Percentiles rank a stretch among this genome's conserved stretches.
These are phyloP conservation scores for Etia nguti DNA, from an alignment of 2,113 vertebrate genomes.

Conservation along the genomic window DNA sequence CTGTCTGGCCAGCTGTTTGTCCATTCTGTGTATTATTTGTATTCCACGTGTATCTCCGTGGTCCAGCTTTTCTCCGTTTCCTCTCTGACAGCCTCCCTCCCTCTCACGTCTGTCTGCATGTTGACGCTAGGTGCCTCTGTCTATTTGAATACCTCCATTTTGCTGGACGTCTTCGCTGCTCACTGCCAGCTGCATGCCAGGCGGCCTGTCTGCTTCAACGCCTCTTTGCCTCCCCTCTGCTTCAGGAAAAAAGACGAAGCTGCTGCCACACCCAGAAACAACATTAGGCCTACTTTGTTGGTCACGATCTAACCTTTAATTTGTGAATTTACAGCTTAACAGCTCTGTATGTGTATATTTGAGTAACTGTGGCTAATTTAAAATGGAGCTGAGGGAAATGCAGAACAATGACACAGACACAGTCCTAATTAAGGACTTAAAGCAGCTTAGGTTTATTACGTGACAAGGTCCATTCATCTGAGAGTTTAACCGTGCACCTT, in stretches of 20 bases:
- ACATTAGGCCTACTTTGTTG: neutral
- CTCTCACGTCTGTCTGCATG: neutral
- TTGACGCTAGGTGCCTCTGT: slow-evolving; percentile 2
- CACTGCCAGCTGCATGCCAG: neutral
- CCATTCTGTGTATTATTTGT: slow-evolving; percentile 30
- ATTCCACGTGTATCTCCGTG: slow-evolving; percentile 7
- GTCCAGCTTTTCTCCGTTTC: neutral
- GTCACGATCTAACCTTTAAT: neutral
- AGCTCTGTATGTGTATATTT: neutral
- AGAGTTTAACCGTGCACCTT: neutral
- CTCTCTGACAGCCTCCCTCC: neutral
- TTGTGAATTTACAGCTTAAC: neutral
- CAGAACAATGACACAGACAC: slow-evolving; percentile 26
- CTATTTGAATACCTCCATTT: slow-evolving; percentile 38
- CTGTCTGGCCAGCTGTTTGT: slow-evolving; percentile 19
- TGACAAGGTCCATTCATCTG: slow-evolving; percentile 2
- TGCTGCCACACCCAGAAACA: neutral
- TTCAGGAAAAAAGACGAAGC: neutral
- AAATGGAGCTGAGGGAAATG: slow-evolving; percentile 9
- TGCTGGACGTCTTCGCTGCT: neutral
- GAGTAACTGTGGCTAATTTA: slow-evolving; percentile 4
- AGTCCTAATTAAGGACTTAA: slow-evolving; percentile 40
- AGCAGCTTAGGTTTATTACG: slow-evolving; percentile 38
- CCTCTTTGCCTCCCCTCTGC: neutral
- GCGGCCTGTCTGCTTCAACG: neutral